phyloP scores from a whole-genome alignment of 1,140 invertebrate species.

The Argopecten irradians region DNA sequence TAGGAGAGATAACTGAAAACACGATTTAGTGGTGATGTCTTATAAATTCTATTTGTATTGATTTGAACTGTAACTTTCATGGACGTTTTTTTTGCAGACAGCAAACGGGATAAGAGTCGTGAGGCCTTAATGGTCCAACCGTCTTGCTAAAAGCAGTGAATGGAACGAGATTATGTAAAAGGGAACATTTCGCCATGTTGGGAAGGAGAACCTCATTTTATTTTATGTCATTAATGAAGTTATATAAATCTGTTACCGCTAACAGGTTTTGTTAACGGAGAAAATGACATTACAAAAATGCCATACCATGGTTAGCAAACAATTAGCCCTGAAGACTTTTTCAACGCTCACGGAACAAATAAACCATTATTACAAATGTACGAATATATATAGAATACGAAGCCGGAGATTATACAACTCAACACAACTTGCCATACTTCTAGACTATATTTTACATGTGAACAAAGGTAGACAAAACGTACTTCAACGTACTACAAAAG shows the following conservation, averaged over 20 bases:
- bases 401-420: neutral
- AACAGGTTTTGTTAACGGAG: neutral
- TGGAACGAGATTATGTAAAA: neutral
- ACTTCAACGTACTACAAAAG: too few species aligned
- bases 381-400: neutral
- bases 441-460: too few species aligned
- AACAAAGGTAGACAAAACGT: too few species aligned
- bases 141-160: constrained; percentile 1
- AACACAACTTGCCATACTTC: too few species aligned
- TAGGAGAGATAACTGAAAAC: neutral
- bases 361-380: neutral
- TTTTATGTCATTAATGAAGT: constrained; percentile 11
- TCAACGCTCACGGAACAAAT: neutral
- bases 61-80: neutral
- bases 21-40: neutral
- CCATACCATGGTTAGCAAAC: neutral
- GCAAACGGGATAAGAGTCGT: neutral
- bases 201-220: neutral
- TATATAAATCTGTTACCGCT: neutral
- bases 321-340: neutral
- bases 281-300: neutral
- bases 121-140: neutral
- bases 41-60: constrained; percentile 19
- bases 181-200: neutral
- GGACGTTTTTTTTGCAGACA: neutral